These are phyloP conservation scores for Pseudomyrmex dendroicus DNA, from an alignment of 1,140 invertebrate genomes.

Conservation along the genomic window DNA sequence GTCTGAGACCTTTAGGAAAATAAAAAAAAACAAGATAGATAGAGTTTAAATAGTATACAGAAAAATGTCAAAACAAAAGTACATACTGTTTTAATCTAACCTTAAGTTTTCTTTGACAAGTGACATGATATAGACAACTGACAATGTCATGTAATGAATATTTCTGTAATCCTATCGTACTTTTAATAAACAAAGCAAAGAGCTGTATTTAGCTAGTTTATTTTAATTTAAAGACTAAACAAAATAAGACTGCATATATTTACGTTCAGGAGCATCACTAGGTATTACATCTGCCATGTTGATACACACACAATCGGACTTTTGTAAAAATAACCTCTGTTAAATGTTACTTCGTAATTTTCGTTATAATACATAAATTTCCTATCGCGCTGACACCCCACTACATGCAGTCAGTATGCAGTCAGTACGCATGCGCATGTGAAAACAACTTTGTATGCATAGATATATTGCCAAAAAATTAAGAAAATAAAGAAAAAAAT, in stretches of 20 bases:
- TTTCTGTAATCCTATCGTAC: neutral
- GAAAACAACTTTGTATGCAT: too few relatives aligned
- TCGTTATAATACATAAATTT: too few relatives aligned
- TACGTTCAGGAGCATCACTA: slow-evolving; percentile 87
- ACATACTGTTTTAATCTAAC: neutral
- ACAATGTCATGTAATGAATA: slow-evolving; percentile 15
- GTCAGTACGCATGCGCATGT: too few relatives aligned
- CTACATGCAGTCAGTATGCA: too few relatives aligned
- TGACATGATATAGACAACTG: neutral
- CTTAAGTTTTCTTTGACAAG: neutral
- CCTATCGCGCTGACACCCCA: too few relatives aligned
- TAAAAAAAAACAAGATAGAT: too few relatives aligned
- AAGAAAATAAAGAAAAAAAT: too few relatives aligned
- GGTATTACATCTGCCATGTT: slow-evolving; percentile 86
- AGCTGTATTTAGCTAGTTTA: neutral
- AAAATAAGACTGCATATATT: slow-evolving; percentile 76
- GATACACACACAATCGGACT: neutral
- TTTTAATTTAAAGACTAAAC: neutral
- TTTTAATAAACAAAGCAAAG: neutral
- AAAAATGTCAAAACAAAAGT: slow-evolving; percentile 3
- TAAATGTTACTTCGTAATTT: too few relatives aligned
- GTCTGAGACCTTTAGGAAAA: too few relatives aligned
- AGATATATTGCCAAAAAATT: too few relatives aligned
- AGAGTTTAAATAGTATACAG: too few relatives aligned
- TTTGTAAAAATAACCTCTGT: too few relatives aligned